Evolutionary conservation across 2,797 vertebrate genomes (phyloP), one percentile per base, ranked within the genome.

Genomic region (Morus bassanus): DNA sequence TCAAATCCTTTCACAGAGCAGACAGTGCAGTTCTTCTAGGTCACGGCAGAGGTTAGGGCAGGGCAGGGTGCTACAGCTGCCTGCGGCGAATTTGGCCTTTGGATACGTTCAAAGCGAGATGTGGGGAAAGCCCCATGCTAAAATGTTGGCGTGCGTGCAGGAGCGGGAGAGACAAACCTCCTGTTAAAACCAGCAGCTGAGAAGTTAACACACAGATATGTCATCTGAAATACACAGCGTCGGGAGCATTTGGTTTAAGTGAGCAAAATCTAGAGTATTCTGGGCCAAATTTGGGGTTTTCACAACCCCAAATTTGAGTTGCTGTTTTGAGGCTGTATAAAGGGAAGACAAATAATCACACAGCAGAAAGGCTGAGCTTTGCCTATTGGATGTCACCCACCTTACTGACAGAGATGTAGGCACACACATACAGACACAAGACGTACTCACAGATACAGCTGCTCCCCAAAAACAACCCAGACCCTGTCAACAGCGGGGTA

Each of bases 41-140:
- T 95, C 95, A 91, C 3, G 18, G 91, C 88, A 37, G 56, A 89
- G 94, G 91, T 87, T 74, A 89, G 78, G 74, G 77, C 69, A 64
- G 85, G 87, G 91, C 87, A 96, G 75, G 51, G 78, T 1, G 31
- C 54, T 50, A 4, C 85, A 41, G 89, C 91, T 79, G 79, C 88
- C 91, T 54, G 72, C 46, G 2, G 67, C 2, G 54, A 3, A 4
- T 46, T 72, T 30, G 78, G 88, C n/a, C 86, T 67, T 85, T 0
- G n/a, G 83, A 5, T n/a, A 9, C 1, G 14, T 69, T 85, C 92
- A 22, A 50, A 93, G 56, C 0, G 15, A 65, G 48, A n/a, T 45
- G 60, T 10, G 72, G 75, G 85, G 59, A 89, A 27, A 80, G 82
- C 50, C 59, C 51, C 11, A 16, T 1, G 39, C 54, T 73, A 18